A percentile compares a stretch with the other conserved stretches of the same genome.
These are phyloP conservation scores for Chiloscyllium punctatum DNA, from an alignment of 2,797 vertebrate genomes.

Conservation along the genomic window DNA sequence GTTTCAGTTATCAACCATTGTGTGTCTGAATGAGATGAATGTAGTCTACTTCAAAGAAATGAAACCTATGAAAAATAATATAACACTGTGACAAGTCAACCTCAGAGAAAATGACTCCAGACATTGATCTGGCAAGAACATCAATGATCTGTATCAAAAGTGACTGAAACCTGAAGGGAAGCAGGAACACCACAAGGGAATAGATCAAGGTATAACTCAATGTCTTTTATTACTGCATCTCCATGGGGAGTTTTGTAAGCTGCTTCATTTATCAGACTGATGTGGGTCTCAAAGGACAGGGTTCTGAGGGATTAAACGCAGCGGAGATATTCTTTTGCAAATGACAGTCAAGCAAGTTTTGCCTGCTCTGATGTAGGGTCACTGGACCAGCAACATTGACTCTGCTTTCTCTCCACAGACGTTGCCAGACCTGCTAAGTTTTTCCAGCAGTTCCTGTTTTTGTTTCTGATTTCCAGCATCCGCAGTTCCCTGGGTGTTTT, in stretches of 20 bases:
- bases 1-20: neutral
- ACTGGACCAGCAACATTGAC: too few species aligned
- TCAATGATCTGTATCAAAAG: neutral
- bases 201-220: neutral
- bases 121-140: neutral
- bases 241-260: neutral
- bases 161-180: neutral
- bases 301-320: neutral
- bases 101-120: neutral
- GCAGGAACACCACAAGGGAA: neutral
- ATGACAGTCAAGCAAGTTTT: too few species aligned
- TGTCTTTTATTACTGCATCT: neutral
- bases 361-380: too few species aligned
- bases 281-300: neutral
- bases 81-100: slow-evolving; percentile 4
- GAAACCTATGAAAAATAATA: neutral
- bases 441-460: too few species aligned
- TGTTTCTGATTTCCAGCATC: too few species aligned
- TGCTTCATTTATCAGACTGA: neutral
- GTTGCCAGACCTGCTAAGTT: too few species aligned
- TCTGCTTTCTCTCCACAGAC: too few species aligned
- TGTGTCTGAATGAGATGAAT: neutral
- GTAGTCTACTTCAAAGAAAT: neutral
- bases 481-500: too few species aligned
- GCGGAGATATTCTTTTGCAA: neutral